Base-by-base conservation (phyloP, 2,797 vertebrate species). In the Miopithecus talapoin region DNA sequence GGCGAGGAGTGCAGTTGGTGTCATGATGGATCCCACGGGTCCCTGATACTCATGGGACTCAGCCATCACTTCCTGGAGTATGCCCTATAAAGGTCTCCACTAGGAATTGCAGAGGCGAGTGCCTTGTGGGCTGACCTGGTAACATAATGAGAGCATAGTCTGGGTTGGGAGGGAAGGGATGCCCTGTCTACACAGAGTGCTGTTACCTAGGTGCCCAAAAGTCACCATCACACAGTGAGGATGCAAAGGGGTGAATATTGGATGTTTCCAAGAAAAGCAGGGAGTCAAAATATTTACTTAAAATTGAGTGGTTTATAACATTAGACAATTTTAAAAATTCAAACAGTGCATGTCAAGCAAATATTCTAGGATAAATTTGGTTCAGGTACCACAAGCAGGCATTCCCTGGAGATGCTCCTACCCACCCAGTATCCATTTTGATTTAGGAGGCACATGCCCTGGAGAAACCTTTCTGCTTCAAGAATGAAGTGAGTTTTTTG, bases 1-100 rank as follows among this genome's bases (percentile, higher is more conserved):
- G 12, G 2, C 0, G 13, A 8, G 11, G 12, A 1, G 9, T 3
- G 41, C n/a, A 4, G 46, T 2, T 2, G 33, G n/a, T 9, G 1
- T 39, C 74, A 53, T 48, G 8, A 7, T 1, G 53, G 74, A 53
- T 53, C 79, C 14, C 74, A 5, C 0, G 13, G 41, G 39, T 78
- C 68, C 43, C 76, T 22, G 2, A 22, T 33, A 4, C 48, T 22
- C 33, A 0, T 2, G 43, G 46, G 46, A 19, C 57, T 57, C n/a
- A 8, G 48, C 21, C 14, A 2, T 6, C n/a, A 1, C 10, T 48
- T 85, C 39, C 12, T 0, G 2, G 16, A 9, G 7, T 0, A 0
- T 0, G 1, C 10, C 64, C 50, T 48, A 2, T 33, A 4, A 28
- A 41, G 2, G 1, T n/a, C 78, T n/a, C 24, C 41, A 1, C 14